These are phyloP conservation scores for Tyto alba DNA, from an alignment of 2,113 vertebrate genomes.

Conservation along the genomic window DNA sequence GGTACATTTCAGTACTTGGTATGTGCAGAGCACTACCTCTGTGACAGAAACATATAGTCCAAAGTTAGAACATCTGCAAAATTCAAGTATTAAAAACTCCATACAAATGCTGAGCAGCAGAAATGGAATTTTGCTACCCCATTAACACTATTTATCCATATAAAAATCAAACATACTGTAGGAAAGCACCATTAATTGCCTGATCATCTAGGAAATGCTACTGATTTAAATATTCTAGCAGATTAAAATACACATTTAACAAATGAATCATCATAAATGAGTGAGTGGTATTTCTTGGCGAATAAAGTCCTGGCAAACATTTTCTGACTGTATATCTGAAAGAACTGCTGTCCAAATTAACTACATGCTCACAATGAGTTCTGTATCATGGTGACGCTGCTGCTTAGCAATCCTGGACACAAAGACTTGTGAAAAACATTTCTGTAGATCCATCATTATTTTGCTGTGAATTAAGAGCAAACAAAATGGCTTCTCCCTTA, in stretches of 20 bases:
- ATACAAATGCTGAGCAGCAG: neutral
- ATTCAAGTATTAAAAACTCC: neutral
- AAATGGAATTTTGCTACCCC: neutral
- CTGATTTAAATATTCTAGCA: neutral
- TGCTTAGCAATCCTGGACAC: neutral
- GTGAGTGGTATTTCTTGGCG: neutral
- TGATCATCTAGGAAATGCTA: neutral
- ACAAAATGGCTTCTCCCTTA: neutral
- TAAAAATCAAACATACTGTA: neutral
- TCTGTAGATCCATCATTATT: neutral
- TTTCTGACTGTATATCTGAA: neutral
- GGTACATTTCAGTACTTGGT: neutral
- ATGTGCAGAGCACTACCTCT: neutral
- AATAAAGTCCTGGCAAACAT: neutral
- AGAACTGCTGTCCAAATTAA: neutral
- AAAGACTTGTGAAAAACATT: neutral
- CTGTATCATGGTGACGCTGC: neutral
- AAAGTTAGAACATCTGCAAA: neutral
- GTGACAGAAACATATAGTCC: neutral
- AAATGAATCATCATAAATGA: neutral
- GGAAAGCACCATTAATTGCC: neutral
- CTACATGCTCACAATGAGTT: neutral
- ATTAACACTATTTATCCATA: neutral
- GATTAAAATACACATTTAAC: neutral
- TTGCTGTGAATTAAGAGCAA: neutral